Conservation (phyloP, 2,797 vertebrate species). For the Mormyrus proboscirostris region DNA sequence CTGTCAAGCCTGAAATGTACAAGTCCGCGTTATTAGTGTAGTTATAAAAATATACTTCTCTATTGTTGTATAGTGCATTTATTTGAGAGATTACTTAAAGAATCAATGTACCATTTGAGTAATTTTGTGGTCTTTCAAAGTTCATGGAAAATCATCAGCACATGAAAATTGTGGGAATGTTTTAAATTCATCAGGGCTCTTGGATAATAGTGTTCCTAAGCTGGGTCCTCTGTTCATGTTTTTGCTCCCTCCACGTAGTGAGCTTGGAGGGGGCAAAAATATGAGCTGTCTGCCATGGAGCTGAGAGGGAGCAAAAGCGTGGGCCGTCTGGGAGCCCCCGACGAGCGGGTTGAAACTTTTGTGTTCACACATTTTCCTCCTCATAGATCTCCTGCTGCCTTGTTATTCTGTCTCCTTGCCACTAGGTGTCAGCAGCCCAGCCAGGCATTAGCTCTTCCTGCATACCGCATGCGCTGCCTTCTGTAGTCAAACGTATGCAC, state of each 20-base stretch:
- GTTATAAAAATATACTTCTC: neutral
- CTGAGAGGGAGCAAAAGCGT: neutral
- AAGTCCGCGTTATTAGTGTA: neutral
- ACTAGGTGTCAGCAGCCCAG: constrained; percentile 46
- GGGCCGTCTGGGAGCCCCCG: neutral
- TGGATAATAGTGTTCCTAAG: neutral
- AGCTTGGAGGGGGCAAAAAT: neutral
- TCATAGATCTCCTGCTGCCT: neutral
- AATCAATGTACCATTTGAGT: neutral
- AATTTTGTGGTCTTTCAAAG: neutral
- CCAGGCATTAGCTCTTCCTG: constrained; percentile 45
- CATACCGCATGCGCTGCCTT: constrained; percentile 38
- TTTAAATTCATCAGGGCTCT: neutral
- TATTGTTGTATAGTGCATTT: neutral
- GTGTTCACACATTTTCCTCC: neutral
- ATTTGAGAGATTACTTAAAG: neutral
- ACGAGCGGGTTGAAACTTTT: neutral
- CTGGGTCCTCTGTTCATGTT: neutral
- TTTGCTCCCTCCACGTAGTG: neutral
- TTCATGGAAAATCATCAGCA: neutral
- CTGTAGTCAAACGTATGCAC: constrained; percentile 51
- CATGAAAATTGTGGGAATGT: neutral
- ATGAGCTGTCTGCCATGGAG: neutral
- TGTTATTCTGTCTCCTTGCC: neutral
- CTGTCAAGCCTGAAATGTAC: neutral